Evolutionary conservation across 2,797 vertebrate species (phyloP).

Genomic region (Microctenopoma steveboyesi): DNA sequence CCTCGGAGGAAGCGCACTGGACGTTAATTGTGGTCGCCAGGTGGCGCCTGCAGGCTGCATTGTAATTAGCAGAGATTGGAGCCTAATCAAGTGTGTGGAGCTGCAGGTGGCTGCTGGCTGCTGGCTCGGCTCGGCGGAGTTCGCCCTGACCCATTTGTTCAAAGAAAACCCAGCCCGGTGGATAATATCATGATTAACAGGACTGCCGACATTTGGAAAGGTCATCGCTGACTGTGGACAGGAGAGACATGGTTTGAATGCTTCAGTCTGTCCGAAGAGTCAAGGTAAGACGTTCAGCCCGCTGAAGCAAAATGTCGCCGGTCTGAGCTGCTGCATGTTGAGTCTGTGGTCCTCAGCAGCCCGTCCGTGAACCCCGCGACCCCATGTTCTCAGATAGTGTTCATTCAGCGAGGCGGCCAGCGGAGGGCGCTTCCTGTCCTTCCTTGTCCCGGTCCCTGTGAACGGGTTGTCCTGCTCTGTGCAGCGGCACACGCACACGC

Average conservation of each 20-base stretch:
- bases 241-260: neutral
- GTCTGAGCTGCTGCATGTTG: neutral
- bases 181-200: slow-evolving; percentile 5
- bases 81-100: slow-evolving; percentile 53
- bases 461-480: slow-evolving; percentile 5
- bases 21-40: slow-evolving; percentile 45
- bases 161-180: neutral
- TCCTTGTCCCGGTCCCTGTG: neutral
- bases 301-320: neutral
- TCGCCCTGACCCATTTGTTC: neutral
- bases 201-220: slow-evolving; percentile 32
- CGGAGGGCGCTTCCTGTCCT: slow-evolving; percentile 50
- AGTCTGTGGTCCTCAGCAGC: neutral
- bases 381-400: neutral
- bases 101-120: slow-evolving; percentile 56
- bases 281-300: slow-evolving; percentile 30
- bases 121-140: slow-evolving; percentile 3
- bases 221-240: slow-evolving; percentile 25
- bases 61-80: slow-evolving; percentile 54
- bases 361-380: slow-evolving; percentile 52
- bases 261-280: neutral
- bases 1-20: neutral
- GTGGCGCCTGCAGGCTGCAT: slow-evolving; percentile 58
- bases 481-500: fast-evolving
- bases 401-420: slow-evolving; percentile 21